Evolutionary conservation across 2,797 vertebrate species (phyloP).

Genomic region (Mormyrops boulengeri): DNA sequence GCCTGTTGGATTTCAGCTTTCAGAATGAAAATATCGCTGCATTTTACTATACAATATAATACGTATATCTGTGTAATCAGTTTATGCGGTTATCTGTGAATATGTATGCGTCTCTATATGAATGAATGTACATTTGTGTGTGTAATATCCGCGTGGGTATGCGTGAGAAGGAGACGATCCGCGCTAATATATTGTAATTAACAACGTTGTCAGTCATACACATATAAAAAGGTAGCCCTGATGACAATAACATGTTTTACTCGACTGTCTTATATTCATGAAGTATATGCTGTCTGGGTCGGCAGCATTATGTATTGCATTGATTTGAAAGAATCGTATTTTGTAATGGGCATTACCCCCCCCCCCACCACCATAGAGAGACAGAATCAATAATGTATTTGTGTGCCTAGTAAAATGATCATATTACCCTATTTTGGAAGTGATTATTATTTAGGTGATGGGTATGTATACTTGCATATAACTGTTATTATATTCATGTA

Average conservation of each 20-base stretch:
- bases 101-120: not conserved
- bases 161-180: not conserved
- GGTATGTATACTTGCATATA: not conserved
- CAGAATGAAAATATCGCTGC: not conserved
- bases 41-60: not conserved
- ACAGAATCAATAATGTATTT: not conserved
- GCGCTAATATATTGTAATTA: not conserved
- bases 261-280: not conserved
- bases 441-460: not conserved
- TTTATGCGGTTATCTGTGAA: not conserved
- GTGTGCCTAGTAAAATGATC: not conserved
- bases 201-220: not conserved
- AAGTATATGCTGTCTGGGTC: not conserved
- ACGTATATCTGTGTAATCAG: not conserved
- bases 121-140: not conserved
- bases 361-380: not conserved
- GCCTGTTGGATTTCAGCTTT: not conserved
- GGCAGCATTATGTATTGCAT: not conserved
- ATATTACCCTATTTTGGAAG: not conserved
- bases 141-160: not conserved
- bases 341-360: not conserved
- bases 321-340: not conserved
- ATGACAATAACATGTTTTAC: not conserved
- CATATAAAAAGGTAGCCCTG: not conserved
- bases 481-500: not conserved